Conservation (phyloP, 1,140 invertebrate species). For the Temnothorax longispinosus region DNA sequence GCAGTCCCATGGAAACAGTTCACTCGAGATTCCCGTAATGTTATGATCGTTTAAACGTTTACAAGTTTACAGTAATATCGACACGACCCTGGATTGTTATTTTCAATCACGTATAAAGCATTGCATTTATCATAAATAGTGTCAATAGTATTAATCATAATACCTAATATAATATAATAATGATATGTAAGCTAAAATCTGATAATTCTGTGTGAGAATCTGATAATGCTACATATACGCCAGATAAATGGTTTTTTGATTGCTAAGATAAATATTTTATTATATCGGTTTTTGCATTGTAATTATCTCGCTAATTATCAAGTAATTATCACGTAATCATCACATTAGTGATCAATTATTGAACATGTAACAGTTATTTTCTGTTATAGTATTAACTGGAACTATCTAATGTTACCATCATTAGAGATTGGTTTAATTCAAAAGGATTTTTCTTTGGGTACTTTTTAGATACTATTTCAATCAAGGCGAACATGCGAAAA, state of each 20-base stretch:
- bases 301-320: background rate
- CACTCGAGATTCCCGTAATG: background rate
- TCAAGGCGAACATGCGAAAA: background rate
- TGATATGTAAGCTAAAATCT: background rate
- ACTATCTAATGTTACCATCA: background rate
- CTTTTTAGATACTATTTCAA: background rate
- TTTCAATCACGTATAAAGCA: background rate
- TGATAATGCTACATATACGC: background rate
- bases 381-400: background rate
- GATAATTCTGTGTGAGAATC: background rate
- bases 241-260: background rate
- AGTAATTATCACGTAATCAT: constrained; percentile 1
- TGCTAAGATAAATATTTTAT: background rate
- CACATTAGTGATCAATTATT: background rate
- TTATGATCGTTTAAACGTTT: background rate
- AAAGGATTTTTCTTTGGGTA: background rate
- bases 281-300: background rate
- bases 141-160: background rate
- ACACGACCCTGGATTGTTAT: background rate
- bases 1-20: background rate
- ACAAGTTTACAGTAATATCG: background rate
- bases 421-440: background rate
- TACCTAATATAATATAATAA: background rate
- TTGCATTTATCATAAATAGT: background rate
- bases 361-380: background rate